A percentile compares a stretch with the other conserved stretches of the same genome.
These are phyloP conservation scores for Vandiemenella viatica DNA, from an alignment of 2,888 invertebrate genomes.

Conservation along the genomic window DNA sequence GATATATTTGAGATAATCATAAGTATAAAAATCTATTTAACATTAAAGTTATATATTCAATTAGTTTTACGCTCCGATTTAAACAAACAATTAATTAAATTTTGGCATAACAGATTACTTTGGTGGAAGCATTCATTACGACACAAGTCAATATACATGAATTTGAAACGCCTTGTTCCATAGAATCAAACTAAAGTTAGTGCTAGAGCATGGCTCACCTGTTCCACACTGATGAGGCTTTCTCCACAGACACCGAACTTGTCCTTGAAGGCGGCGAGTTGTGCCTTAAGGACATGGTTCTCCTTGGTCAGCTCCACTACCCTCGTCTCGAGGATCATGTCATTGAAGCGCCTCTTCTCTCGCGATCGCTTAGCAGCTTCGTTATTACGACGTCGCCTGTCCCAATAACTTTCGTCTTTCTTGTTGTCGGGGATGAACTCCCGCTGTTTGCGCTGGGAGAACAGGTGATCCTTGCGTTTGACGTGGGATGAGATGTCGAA, in stretches of 20 bases:
- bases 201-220: conserved; percentile 24
- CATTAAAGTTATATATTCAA: no score
- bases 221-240: conserved; percentile 71
- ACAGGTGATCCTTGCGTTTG: conserved; percentile 56
- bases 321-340: conserved; percentile 88
- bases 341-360: conserved; percentile 91
- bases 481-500: conserved; percentile 36
- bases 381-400: conserved; percentile 86
- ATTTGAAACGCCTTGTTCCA: no score
- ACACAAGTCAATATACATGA: no score
- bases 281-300: conserved; percentile 85
- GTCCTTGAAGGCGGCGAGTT: conserved; percentile 81
- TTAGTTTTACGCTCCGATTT: no score
- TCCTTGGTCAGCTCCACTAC: conserved; percentile 90
- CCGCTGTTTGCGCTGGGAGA: conserved; percentile 81
- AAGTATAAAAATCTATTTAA: no score
- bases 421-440: conserved; percentile 94
- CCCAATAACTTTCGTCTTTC: conserved; percentile 97
- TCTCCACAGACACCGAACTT: conserved; percentile 85
- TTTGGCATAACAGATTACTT: no score
- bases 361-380: conserved; percentile 92
- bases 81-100: no score
- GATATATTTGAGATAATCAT: no score
- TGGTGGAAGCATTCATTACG: no score
- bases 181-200: no score